A percentile compares a stretch with the other conserved stretches of the same genome.
Conservation (phyloP, 2,113 vertebrate species). For the Calidris pygmaea region DNA sequence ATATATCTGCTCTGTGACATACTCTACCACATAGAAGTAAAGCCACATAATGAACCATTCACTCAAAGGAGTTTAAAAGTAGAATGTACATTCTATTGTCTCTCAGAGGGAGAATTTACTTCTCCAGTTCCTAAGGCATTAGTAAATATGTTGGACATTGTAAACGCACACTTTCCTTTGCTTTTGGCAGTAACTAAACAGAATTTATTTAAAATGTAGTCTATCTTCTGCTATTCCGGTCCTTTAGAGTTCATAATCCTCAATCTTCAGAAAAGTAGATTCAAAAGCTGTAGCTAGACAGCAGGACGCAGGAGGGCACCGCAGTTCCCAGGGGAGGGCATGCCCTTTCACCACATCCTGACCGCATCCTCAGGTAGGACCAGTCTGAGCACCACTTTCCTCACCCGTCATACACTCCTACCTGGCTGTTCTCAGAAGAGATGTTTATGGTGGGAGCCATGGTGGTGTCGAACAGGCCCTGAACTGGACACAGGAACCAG, state of each 20-base stretch:
- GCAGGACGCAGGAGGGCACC: rapidly evolving
- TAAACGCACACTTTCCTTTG: background rate
- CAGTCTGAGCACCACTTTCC: background rate
- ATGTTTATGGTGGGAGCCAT: rapidly evolving
- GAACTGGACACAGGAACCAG: rapidly evolving
- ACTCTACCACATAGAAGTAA: background rate
- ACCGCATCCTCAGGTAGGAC: rapidly evolving
- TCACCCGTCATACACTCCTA: rapidly evolving
- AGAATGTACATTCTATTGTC: background rate
- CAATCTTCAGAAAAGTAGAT: background rate
- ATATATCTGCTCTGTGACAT: background rate
- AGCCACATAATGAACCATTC: background rate
- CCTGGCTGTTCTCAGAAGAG: background rate
- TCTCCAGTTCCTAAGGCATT: background rate
- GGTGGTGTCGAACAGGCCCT: background rate
- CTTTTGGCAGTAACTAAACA: background rate
- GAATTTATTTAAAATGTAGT: background rate
- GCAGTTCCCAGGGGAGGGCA: background rate
- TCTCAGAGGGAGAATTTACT: background rate
- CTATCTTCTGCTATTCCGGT: background rate
- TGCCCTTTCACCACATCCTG: background rate
- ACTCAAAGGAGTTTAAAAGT: background rate
- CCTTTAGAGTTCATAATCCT: background rate
- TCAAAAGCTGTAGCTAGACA: background rate
- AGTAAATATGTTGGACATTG: background rate